Percentiles rank a stretch among this genome's conserved stretches.
These are phyloP conservation scores for Pinctada fucata DNA, from an alignment of 2,888 invertebrate species.

Conservation along the genomic window DNA sequence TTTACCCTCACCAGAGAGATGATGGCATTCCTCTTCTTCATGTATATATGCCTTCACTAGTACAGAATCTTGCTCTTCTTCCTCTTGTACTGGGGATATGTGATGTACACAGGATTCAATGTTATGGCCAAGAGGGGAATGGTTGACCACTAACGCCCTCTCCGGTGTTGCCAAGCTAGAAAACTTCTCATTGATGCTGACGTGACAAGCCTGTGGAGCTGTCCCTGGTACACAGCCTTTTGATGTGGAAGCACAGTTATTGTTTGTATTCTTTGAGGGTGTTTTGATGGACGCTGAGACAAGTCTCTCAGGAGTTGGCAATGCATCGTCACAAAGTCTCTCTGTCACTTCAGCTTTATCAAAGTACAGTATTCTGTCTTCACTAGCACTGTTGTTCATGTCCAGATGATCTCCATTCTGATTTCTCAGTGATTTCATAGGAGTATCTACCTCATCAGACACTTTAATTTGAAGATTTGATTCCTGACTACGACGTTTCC, in stretches of 20 bases:
- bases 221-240: not conserved
- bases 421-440: not conserved
- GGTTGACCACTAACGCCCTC: not conserved
- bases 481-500: not conserved
- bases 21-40: not conserved
- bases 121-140: no score
- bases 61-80: not conserved
- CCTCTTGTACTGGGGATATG: not conserved
- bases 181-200: not conserved
- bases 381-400: not conserved
- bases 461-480: not conserved
- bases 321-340: not conserved
- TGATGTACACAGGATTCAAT: not conserved
- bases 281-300: not conserved
- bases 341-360: constrained; percentile 22
- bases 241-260: not conserved
- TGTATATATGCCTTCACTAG: not conserved
- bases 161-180: constrained; percentile 4
- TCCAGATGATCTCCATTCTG: no score
- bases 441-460: not conserved
- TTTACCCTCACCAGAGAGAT: no score
- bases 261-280: not conserved
- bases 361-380: constrained; percentile 44
- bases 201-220: not conserved
- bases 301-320: constrained; percentile 18